phyloP scores from a whole-genome alignment of 2,797 vertebrate species.

The Sebastes taczanowskii region DNA sequence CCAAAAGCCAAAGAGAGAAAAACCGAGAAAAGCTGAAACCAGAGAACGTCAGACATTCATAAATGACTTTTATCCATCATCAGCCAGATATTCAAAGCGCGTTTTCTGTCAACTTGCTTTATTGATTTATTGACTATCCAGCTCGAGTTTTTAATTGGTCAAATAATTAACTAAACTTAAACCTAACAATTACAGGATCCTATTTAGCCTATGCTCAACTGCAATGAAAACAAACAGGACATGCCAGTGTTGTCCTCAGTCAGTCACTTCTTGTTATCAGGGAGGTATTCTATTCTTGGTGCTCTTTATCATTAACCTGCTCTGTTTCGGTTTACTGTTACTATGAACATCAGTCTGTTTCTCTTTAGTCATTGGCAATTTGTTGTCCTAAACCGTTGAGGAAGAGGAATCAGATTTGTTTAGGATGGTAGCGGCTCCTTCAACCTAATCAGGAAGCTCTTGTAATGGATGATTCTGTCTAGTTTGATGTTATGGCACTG shows the following conservation, averaged over 20 bases:
- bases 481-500: slow-evolving; percentile 33
- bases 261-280: slow-evolving; percentile 13
- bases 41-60: not conserved
- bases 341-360: slow-evolving; percentile 46
- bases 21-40: not conserved
- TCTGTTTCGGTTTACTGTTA: slow-evolving; percentile 25
- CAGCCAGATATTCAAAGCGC: not conserved
- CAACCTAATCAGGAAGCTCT: slow-evolving; percentile 13
- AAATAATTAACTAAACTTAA: not conserved
- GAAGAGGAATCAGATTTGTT: slow-evolving; percentile 51
- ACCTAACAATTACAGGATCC: not conserved
- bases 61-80: not conserved
- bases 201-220: not conserved
- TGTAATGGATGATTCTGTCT: slow-evolving; percentile 22
- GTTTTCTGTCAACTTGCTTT: not conserved
- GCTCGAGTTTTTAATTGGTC: not conserved
- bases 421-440: slow-evolving; percentile 36
- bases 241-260: not conserved
- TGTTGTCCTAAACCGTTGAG: slow-evolving; percentile 45
- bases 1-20: not conserved
- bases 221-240: not conserved
- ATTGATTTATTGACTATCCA: not conserved
- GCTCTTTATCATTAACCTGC: slow-evolving; percentile 51
- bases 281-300: not conserved
- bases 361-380: slow-evolving; percentile 65